A percentile compares a stretch with the other conserved stretches of the same genome.
phyloP scores from a whole-genome alignment of 2,888 invertebrate species.

The Temnothorax unifasciatus region DNA sequence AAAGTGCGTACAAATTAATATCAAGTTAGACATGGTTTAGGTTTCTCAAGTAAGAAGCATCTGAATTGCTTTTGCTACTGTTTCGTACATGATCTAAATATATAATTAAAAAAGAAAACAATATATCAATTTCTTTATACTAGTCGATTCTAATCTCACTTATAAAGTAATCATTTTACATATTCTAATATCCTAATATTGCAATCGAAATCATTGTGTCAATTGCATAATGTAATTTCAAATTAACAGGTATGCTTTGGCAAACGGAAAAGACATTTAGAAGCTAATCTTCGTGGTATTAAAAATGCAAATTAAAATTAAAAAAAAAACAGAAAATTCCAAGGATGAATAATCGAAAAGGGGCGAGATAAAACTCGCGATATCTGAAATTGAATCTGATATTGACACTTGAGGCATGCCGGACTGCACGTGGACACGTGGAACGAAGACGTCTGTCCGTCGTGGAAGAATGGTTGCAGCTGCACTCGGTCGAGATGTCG shows the following conservation, averaged over 20 bases:
- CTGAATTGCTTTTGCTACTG: background rate
- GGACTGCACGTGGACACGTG: constrained; percentile 43
- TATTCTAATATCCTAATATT: background rate
- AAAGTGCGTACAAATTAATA: background rate
- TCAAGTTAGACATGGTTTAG: background rate
- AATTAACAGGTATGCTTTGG: background rate
- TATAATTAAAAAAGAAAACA: background rate
- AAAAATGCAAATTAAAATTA: background rate
- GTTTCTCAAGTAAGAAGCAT: background rate
- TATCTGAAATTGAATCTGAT: constrained; percentile 35
- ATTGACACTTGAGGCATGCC: constrained; percentile 42
- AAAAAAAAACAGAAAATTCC: background rate
- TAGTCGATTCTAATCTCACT: background rate
- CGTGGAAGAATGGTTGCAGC: constrained; percentile 54
- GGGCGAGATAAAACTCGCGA: background rate
- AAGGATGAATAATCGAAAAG: background rate
- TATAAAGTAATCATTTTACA: background rate
- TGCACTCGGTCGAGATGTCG: constrained; percentile 70
- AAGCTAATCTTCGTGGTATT: background rate
- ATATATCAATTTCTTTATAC: background rate
- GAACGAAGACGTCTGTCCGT: constrained; percentile 66
- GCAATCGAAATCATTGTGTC: background rate
- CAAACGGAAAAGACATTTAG: background rate
- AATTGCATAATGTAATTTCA: background rate
- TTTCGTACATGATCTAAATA: background rate